Percentiles rank a stretch among this genome's conserved stretches.
These are phyloP conservation scores for Tretioscincus oriximinensis DNA, from an alignment of 2,113 vertebrate species.

Conservation along the genomic window DNA sequence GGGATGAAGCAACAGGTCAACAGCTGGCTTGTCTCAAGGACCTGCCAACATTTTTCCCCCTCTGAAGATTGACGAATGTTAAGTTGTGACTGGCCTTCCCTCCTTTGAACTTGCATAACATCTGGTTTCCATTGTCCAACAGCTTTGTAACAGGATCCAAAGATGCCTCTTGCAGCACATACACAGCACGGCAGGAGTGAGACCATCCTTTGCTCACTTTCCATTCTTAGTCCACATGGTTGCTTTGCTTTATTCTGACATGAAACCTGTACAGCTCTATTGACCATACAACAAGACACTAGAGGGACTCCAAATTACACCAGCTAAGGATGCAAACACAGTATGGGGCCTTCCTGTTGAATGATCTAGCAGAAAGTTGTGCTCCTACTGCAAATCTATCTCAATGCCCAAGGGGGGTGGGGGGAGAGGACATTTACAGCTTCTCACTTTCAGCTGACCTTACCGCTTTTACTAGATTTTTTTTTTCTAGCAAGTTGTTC, in stretches of 20 bases:
- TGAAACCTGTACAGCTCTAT: slow-evolving; percentile 58
- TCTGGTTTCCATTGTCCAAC: slow-evolving; percentile 77
- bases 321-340: slow-evolving; percentile 55
- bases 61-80: slow-evolving; percentile 64
- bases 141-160: slow-evolving; percentile 67
- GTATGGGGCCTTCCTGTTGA: slow-evolving; percentile 56
- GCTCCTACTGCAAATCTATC: slow-evolving; percentile 61
- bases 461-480: slow-evolving; percentile 55
- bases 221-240: slow-evolving; percentile 40
- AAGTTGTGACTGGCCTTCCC: slow-evolving; percentile 63
- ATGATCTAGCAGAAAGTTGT: slow-evolving; percentile 60
- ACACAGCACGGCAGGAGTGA: slow-evolving; percentile 48
- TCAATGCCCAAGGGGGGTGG: slow-evolving; percentile 33
- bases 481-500: slow-evolving; percentile 47
- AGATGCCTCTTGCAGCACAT: slow-evolving; percentile 65
- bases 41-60: slow-evolving; percentile 53
- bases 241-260: slow-evolving; percentile 51
- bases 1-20: slow-evolving; percentile 51
- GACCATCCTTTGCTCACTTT: slow-evolving; percentile 58
- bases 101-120: slow-evolving; percentile 78
- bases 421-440: slow-evolving; percentile 24
- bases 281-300: slow-evolving; percentile 42
- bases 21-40: slow-evolving; percentile 71
- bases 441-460: slow-evolving; percentile 51
- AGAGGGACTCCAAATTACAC: slow-evolving; percentile 57